Conservation (phyloP, 2,888 invertebrate species). For the Andricus curvator region DNA sequence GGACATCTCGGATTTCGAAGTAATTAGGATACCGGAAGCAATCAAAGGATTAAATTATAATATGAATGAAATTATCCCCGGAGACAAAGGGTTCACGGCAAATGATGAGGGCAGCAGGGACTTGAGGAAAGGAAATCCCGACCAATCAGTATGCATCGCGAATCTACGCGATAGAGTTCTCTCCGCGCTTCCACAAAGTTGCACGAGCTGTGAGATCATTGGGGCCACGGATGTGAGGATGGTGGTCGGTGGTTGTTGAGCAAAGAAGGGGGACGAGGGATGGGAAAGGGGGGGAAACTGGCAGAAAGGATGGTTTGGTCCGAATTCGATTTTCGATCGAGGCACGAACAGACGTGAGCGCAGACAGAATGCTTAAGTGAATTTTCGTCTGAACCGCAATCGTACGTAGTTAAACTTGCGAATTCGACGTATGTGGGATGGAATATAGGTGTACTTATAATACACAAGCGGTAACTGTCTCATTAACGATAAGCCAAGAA, state of each 20-base stretch:
- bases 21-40: background rate
- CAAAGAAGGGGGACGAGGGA: background rate
- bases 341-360: conserved; percentile 53
- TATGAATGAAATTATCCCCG: background rate
- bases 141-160: conserved; percentile 61
- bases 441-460: conserved; percentile 29
- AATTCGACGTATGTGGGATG: conserved; percentile 46
- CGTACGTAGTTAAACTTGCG: conserved; percentile 44
- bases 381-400: conserved; percentile 52
- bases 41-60: background rate
- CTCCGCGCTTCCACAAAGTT: conserved; percentile 54
- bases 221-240: conserved; percentile 48
- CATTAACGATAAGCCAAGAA: conserved; percentile 34
- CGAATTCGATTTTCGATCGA: conserved; percentile 64
- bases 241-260: conserved; percentile 42
- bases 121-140: conserved; percentile 41
- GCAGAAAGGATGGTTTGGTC: conserved; percentile 51
- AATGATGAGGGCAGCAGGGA: background rate
- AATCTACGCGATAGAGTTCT: conserved; percentile 59
- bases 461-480: conserved; percentile 26
- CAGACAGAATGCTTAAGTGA: conserved; percentile 60
- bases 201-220: conserved; percentile 52
- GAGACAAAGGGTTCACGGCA: background rate
- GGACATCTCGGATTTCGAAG: too few relatives aligned
- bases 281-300: background rate